These are phyloP conservation scores for Salvator merianae DNA, from an alignment of 2,113 vertebrate genomes.

Conservation along the genomic window DNA sequence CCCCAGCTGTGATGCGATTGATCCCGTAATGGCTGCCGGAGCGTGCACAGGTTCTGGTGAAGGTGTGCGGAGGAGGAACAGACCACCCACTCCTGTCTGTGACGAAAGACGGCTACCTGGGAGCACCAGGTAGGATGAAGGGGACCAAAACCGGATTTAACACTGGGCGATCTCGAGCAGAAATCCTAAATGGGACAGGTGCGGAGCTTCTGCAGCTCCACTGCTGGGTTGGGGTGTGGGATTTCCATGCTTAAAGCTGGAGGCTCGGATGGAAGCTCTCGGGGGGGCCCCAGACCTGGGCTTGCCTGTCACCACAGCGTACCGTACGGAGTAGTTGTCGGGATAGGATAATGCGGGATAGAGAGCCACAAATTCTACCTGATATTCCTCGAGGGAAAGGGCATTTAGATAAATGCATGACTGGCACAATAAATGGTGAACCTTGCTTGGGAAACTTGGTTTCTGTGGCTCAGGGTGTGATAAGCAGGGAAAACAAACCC, in stretches of 20 bases:
- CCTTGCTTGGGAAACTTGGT: too few species aligned
- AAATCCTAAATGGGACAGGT: neutral
- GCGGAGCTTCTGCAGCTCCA: neutral
- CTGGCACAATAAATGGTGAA: too few species aligned
- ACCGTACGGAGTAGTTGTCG: too few species aligned
- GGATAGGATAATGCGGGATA: neutral
- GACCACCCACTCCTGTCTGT: fast-evolving
- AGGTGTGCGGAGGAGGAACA: neutral
- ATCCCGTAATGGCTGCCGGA: neutral
- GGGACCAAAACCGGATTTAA: fast-evolving
- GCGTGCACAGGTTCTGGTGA: slow-evolving; percentile 29
- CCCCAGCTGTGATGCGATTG: slow-evolving; percentile 7
- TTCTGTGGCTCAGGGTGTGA: too few species aligned
- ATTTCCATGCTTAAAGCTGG: too few species aligned
- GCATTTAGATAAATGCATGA: too few species aligned
- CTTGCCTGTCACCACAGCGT: neutral
- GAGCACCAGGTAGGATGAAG: neutral
- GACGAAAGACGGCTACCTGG: neutral
- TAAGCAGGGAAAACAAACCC: too few species aligned
- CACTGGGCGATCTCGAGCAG: neutral
- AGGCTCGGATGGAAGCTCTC: too few species aligned
- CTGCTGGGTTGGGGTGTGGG: neutral
- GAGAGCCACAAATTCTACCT: neutral
- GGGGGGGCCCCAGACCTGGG: neutral
- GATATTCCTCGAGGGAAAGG: too few species aligned